Evolutionary conservation across 2,888 invertebrate genomes (phyloP), one percentile per base, ranked within the genome.

Genomic region (Euspilapteryx auroguttella): DNA sequence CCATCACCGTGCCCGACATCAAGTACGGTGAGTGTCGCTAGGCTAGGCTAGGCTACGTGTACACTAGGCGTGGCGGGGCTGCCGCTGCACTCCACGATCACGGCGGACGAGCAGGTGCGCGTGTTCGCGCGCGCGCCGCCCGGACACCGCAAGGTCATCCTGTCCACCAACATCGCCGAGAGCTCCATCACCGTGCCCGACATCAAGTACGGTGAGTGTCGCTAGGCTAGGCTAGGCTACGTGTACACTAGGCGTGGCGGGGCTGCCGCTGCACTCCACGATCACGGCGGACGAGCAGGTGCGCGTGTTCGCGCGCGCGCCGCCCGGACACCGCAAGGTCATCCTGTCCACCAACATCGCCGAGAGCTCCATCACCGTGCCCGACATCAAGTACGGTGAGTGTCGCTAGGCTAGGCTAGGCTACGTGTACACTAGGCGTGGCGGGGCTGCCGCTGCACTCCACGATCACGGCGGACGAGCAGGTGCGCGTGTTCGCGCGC

Each of bases 131-230:
- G 71, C 9, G 80, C 87, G 2, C 78, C 79, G n/a, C 49, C 58
- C 2, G 85, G 83, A 3, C 56, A 71, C 36, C 79, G 95, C 33
- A 94, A 96, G 59, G 81, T 94, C 26, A 93, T 94, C 44, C 64
- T 94, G 21, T 83, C 94, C 1, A 94, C 94, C 5, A 94, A 94
- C 57, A 92, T 94, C 38, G 93, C 94, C 1, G 94, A 94, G 63
- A 93, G 92, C 56, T 93, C 93, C 27, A 87, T 94, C 39, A 94
- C 94, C 0, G 91, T 94, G 5, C 85, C 90, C 0, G 92, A 94
- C 55, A 83, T 93, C 11, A 86, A 83, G 61, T 94, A 89, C 62
- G 86, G 87, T 86, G 50, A 47, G 48, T 35, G 6, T 6, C 12
- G 10, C 21, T 14, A 3, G 12, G 4, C 12, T 12, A n/a, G n/a